Base-by-base conservation (phyloP, 1,140 invertebrate genomes). In the Diachasma alloeum region DNA sequence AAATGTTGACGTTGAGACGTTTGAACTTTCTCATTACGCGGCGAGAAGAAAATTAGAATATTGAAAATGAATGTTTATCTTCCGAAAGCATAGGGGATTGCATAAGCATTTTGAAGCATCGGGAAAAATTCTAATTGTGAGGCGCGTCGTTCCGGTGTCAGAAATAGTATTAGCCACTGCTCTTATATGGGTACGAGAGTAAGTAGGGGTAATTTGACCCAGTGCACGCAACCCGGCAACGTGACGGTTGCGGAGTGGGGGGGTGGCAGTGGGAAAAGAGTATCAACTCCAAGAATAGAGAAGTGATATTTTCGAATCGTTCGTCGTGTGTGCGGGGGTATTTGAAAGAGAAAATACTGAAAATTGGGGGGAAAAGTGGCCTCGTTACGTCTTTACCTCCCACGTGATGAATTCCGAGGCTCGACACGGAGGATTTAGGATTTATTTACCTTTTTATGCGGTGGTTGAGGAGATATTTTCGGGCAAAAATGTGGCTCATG, bases 81-180 rank as follows among this genome's bases (percentile, higher is more conserved):
- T 6, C 6, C 31, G 44, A 66, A 44, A 26, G 1, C 2, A 31
- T 31, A 6, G 6, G 39, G 39, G 36, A 66, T 26, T 71, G 67
- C 59, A 68, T 70, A 70, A 48, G 39, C 15, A 48, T 75, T 31
- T 31, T 31, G 31, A 31, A 31, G 53, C 10, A 17, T 75, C 44
- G 19, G 19, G 15, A 11, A 22, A 72, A 31, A 73, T 22, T 73
- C 75, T 22, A 53, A 77, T 80, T 77, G 46, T 72, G 67, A 75
- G 66, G 59, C 46, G 17, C 75, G 79, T 73, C 78, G 78, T 82
- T 46, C 79, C 78, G 77, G 79, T 74, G 82, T 87, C 86, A 86
- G 88, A 89, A 89, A 89, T 89, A 89, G 87, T 86, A 74, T 81
- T 68, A 80, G 78, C 67, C 72, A 73, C 81, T 87, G 86, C 80